Evolutionary conservation across 2,797 vertebrate species (phyloP).

Genomic region (Spinus olivaceus): DNA sequence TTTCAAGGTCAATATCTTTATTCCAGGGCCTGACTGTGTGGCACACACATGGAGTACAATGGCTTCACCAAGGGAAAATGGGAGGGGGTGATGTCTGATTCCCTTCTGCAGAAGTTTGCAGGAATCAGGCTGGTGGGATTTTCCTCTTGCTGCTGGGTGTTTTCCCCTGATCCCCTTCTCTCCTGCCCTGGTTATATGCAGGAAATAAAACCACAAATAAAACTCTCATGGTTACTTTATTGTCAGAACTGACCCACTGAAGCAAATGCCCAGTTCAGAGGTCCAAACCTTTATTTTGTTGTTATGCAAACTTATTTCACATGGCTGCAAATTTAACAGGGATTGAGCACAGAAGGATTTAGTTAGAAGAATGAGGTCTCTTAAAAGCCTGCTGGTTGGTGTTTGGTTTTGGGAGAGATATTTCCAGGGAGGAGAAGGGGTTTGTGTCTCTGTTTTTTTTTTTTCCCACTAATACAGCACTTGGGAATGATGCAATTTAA

Average conservation of each 20-base stretch:
- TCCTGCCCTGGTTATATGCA: neutral
- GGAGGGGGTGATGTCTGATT: neutral
- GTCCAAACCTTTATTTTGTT: neutral
- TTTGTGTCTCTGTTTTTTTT: neutral
- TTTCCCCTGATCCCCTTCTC: neutral
- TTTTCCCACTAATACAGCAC: neutral
- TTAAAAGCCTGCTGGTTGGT: neutral
- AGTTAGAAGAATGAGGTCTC: neutral
- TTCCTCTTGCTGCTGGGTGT: neutral
- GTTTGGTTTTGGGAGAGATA: neutral
- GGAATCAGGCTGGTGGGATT: neutral
- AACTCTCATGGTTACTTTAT: neutral
- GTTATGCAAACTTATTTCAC: neutral
- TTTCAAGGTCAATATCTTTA: constrained; percentile 31
- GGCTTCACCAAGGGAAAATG: neutral
- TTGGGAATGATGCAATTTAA: neutral
- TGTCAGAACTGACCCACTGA: neutral
- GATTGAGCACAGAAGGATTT: neutral
- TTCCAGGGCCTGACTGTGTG: neutral
- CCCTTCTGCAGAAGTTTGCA: neutral
- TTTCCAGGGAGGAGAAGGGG: neutral
- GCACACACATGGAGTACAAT: neutral
- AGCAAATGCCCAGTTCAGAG: neutral
- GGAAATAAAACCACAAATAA: neutral
- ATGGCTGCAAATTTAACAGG: neutral